These are phyloP conservation scores for Lumbricus terrestris DNA, from an alignment of 2,888 invertebrate genomes.

Conservation along the genomic window DNA sequence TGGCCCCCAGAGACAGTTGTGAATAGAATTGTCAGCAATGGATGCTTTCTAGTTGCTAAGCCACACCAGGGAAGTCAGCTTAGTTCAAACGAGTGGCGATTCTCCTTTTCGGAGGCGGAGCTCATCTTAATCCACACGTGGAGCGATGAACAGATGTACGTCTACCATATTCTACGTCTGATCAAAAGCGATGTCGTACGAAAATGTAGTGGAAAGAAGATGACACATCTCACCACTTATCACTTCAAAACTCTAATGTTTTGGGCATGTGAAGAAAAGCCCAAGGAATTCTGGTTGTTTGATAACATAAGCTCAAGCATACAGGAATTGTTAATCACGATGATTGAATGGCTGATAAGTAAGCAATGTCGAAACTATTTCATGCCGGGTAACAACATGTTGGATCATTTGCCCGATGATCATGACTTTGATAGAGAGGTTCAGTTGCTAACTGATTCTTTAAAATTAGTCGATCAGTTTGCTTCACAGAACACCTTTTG, in stretches of 20 bases:
- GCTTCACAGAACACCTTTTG: background rate
- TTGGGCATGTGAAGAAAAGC: conserved; percentile 18
- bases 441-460: background rate
- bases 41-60: conserved; percentile 15
- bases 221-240: background rate
- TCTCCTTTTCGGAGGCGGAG: conserved; percentile 19
- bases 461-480: background rate
- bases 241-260: conserved; percentile 22
- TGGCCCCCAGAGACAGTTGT: background rate
- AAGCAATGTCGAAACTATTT: conserved; percentile 17
- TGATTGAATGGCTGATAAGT: conserved; percentile 11
- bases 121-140: background rate
- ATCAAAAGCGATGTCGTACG: background rate
- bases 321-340: background rate
- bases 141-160: background rate
- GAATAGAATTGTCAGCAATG: background rate
- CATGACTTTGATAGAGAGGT: background rate
- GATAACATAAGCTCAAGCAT: background rate
- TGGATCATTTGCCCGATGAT: background rate
- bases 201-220: background rate
- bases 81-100: conserved; percentile 15
- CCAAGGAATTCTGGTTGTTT: background rate
- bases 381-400: conserved; percentile 12
- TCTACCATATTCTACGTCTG: background rate
- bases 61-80: background rate